These are phyloP conservation scores for Aquatica leii DNA, from an alignment of 2,888 invertebrate genomes.

Conservation along the genomic window DNA sequence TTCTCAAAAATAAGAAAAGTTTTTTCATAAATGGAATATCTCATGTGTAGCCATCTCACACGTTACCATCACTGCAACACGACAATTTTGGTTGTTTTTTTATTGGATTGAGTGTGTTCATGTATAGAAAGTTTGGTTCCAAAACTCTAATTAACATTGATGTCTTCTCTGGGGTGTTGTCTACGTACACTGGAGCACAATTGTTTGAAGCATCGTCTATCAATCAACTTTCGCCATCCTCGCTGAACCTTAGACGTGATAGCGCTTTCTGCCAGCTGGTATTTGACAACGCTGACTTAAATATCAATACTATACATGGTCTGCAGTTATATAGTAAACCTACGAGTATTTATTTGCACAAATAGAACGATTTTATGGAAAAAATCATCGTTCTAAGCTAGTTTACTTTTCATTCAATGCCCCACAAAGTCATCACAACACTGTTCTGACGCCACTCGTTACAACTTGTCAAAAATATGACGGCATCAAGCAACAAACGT, in stretches of 20 bases:
- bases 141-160: background rate
- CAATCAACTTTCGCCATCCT: slow-evolving; percentile 8
- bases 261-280: slow-evolving; percentile 9
- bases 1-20: slow-evolving; percentile 9
- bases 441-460: too few relatives aligned
- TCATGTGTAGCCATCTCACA: slow-evolving; percentile 3
- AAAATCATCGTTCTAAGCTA: too few relatives aligned
- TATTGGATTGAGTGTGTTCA: background rate
- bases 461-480: too few relatives aligned
- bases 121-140: slow-evolving; percentile 6
- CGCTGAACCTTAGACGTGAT: background rate
- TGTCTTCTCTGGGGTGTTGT: background rate
- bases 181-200: slow-evolving; percentile 1
- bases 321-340: too few relatives aligned
- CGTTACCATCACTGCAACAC: background rate
- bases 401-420: too few relatives aligned
- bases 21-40: background rate
- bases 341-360: too few relatives aligned
- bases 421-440: too few relatives aligned
- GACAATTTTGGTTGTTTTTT: background rate
- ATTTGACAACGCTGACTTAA: slow-evolving; percentile 13
- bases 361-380: too few relatives aligned
- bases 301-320: too few relatives aligned
- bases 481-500: too few relatives aligned
- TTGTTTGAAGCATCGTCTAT: slow-evolving; percentile 10